Evolutionary conservation across 2,888 invertebrate species (phyloP), one percentile per base, ranked within the genome.

Genomic region (Cosmorhoe ocellata): DNA sequence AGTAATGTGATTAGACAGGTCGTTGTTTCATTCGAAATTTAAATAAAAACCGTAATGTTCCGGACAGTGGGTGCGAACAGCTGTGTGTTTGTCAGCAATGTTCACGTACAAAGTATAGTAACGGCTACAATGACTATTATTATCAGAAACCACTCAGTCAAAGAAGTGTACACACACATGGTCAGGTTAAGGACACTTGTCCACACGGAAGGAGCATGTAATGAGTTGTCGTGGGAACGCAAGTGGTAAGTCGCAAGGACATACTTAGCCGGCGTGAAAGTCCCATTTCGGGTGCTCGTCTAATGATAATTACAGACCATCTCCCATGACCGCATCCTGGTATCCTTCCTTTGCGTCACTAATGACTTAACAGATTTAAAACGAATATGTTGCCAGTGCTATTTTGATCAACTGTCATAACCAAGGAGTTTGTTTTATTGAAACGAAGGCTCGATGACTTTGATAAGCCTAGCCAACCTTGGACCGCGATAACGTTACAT

Each of bases 31-130:
- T 69, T 68, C 59, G 52, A 69, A 79, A 84, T 89, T 86, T 83
- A 62, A 85, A 88, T 85, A 84, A 84, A 87, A 90, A 86, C 88
- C 75, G 84, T 89, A 89, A 77, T 81, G 86, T 88, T 87, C 84
- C 85, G 81, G 75, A 70, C 65, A 66, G 71, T 83, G 87, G 76
- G 63, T 74, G 62, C 59, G 69, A 76, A 69, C 79, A 78, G 76
- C 77, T 79, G 80, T 69, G 72, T 24, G 64, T n/a, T n/a, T 71
- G 68, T 65, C 56, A 52, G 66, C 59, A 66, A 61, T 59, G 57
- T 67, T 67, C 37, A 38, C 11, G 10, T 24, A 31, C 24, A 26
- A 32, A 34, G 33, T 59, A 54, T 43, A 27, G 42, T 55, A 64
- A 64, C 62, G 53, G 62, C 57, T 32, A 44, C 48, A 43, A 43